A percentile compares a stretch with the other conserved stretches of the same genome.
These are phyloP conservation scores for Dasysyrphus tricinctus DNA, from an alignment of 2,888 invertebrate genomes.

Conservation along the genomic window DNA sequence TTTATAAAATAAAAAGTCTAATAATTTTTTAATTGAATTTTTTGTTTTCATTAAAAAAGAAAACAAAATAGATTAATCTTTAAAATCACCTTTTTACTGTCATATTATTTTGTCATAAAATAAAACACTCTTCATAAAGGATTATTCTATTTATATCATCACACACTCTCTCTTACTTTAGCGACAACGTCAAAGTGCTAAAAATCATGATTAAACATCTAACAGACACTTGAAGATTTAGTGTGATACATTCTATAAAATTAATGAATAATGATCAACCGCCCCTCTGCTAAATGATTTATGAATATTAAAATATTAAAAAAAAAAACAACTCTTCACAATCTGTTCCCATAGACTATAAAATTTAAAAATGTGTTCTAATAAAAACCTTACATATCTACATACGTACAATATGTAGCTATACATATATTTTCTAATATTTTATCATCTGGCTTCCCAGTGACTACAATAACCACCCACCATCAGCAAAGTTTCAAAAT, in stretches of 20 bases:
- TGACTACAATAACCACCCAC: neutral
- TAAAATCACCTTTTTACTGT: neutral
- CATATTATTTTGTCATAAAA: slow-evolving; percentile 1
- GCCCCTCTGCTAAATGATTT: slow-evolving; percentile 23
- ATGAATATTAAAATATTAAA: neutral
- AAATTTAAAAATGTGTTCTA: slow-evolving; percentile 26
- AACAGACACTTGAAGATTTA: slow-evolving; percentile 42
- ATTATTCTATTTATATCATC: neutral
- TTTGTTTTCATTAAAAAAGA: too few relatives aligned
- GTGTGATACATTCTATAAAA: slow-evolving; percentile 9
- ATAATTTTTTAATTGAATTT: neutral
- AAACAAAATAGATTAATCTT: neutral
- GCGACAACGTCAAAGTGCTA: neutral
- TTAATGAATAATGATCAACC: slow-evolving; percentile 16
- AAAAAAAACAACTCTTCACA: slow-evolving; percentile 8
- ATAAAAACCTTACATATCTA: slow-evolving; percentile 2
- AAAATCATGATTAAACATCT: slow-evolving; percentile 5
- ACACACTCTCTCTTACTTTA: neutral
- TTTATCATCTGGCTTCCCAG: slow-evolving; percentile 13
- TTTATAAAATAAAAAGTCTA: neutral
- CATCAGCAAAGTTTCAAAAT: slow-evolving; percentile 11
- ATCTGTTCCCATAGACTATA: slow-evolving; percentile 27
- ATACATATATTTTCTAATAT: slow-evolving; percentile 4
- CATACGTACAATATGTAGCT: neutral
- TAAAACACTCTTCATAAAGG: neutral